Evolutionary conservation across 2,113 vertebrate genomes (phyloP).

Genomic region (Tyto alba): DNA sequence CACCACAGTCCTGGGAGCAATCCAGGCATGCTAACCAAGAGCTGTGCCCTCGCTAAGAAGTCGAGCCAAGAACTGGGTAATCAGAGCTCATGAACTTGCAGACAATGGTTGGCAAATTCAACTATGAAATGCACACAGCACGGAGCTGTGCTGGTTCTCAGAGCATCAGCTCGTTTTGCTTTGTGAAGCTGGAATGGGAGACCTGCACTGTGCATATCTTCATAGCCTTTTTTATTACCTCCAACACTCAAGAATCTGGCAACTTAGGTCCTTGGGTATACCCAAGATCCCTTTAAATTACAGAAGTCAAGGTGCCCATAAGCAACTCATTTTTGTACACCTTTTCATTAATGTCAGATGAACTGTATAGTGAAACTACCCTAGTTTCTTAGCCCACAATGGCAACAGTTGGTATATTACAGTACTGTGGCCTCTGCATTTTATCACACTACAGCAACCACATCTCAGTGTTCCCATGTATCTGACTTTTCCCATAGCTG

Average conservation of each 20-base stretch:
- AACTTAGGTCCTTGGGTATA: not conserved
- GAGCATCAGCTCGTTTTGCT: not conserved
- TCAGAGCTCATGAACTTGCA: not conserved
- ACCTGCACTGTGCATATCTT: not conserved
- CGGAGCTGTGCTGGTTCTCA: not conserved
- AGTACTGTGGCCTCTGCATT: not conserved
- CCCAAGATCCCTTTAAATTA: not conserved
- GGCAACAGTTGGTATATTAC: not conserved
- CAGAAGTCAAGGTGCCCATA: not conserved
- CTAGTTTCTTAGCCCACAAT: not conserved
- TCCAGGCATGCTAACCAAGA: not conserved
- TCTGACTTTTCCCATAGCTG: not conserved
- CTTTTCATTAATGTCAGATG: not conserved
- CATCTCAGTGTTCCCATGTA: not conserved
- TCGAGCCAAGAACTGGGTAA: not conserved
- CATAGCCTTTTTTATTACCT: not conserved
- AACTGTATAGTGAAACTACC: not conserved
- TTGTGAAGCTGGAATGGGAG: not conserved
- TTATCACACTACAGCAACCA: not conserved
- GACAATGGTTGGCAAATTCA: not conserved
- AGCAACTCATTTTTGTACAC: not conserved
- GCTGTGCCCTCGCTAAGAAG: not conserved
- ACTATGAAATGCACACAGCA: not conserved
- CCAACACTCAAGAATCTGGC: not conserved
- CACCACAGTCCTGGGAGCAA: not conserved